phyloP scores from a whole-genome alignment of 2,797 vertebrate species.

The Tachyglossus aculeatus region DNA sequence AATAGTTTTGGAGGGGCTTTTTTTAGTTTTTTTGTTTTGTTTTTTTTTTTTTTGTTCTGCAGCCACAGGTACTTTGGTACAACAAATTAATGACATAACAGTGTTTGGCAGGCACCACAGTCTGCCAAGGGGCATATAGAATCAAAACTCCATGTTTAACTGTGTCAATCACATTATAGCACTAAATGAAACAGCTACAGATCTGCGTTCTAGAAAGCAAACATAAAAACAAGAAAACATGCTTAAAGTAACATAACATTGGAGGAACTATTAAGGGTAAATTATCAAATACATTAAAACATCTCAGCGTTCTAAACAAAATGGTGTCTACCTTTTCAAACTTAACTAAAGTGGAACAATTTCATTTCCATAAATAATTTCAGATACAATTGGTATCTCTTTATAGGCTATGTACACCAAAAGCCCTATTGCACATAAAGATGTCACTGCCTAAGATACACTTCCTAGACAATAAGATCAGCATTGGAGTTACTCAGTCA shows the following conservation, averaged over 20 bases:
- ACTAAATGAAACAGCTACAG: conserved; percentile 40
- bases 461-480: not conserved
- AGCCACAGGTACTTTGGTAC: conserved; percentile 59
- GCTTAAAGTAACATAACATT: conserved; percentile 17
- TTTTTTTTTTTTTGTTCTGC: conserved; percentile 43
- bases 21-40: not conserved
- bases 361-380: conserved; percentile 32
- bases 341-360: conserved; percentile 17
- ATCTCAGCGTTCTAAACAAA: conserved; percentile 16
- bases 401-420: conserved; percentile 10
- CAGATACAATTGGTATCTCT: conserved; percentile 14
- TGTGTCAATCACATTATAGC: conserved; percentile 25
- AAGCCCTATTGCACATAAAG: conserved; percentile 26
- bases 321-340: conserved; percentile 8
- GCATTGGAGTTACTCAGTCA: not conserved
- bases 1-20: too few relatives aligned
- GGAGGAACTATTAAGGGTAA: not conserved
- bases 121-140: conserved; percentile 16
- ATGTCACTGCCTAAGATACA: not conserved
- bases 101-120: conserved; percentile 31
- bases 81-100: conserved; percentile 37
- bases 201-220: conserved; percentile 3
- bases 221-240: conserved; percentile 35
- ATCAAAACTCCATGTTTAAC: conserved; percentile 18
- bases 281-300: not conserved